These are phyloP conservation scores for Chelidonichthys spinosus DNA, from an alignment of 2,797 vertebrate species.

Conservation along the genomic window DNA sequence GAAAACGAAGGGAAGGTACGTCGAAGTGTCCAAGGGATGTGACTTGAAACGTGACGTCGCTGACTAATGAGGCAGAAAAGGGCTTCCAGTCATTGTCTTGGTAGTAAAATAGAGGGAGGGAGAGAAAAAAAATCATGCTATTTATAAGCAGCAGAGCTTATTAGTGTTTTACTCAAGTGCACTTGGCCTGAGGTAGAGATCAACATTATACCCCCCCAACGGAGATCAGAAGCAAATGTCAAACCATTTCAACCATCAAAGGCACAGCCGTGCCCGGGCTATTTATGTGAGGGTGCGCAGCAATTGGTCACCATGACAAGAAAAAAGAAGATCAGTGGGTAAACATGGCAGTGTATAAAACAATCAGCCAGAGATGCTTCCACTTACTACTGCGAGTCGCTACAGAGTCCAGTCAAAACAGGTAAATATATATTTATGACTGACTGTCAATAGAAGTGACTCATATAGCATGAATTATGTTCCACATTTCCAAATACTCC, in stretches of 20 bases:
- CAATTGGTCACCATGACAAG: conserved; percentile 42
- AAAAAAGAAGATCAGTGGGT: conserved; percentile 43
- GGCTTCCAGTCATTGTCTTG: conserved; percentile 28
- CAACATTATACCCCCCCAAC: conserved; percentile 71
- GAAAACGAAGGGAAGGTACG: conserved; percentile 91
- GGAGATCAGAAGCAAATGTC: conserved; percentile 81
- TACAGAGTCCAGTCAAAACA: conserved; percentile 29
- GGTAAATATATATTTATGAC: conserved; percentile 23
- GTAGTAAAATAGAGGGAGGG: conserved; percentile 20
- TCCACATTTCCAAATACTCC: conserved; percentile 10
- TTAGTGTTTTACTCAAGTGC: conserved; percentile 55
- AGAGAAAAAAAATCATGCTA: conserved; percentile 13
- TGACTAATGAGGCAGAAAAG: conserved; percentile 48
- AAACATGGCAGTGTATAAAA: conserved; percentile 51
- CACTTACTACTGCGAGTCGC: conserved; percentile 13
- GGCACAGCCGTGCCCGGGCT: conserved; percentile 68
- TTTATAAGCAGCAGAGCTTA: conserved; percentile 51
- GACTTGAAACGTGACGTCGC: conserved; percentile 20
- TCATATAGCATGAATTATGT: conserved; percentile 21
- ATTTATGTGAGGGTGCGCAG: conserved; percentile 66
- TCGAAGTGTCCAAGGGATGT: conserved; percentile 23
- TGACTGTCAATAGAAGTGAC: conserved; percentile 28
- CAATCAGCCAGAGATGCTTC: conserved; percentile 37
- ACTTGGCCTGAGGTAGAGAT: conserved; percentile 68
- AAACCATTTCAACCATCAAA: conserved; percentile 79